Conservation (phyloP, 2,113 vertebrate genomes). For the Genyomyrus donnyi region DNA sequence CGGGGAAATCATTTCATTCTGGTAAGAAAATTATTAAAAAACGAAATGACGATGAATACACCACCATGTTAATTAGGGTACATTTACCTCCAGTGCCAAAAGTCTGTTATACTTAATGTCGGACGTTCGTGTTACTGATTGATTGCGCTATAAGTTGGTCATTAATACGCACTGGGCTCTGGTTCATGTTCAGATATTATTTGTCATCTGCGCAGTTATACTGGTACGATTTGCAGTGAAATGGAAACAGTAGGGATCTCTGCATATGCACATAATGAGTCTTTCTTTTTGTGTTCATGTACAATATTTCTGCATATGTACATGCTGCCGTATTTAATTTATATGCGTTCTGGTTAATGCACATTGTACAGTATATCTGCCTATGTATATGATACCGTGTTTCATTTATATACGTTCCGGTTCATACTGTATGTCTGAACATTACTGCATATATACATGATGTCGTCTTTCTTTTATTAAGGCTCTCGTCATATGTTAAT, state of each 20-base stretch:
- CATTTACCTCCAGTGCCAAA: not conserved
- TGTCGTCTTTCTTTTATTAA: not conserved
- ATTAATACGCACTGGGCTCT: not conserved
- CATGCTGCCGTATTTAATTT: not conserved
- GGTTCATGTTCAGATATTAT: not conserved
- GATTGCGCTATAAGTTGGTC: not conserved
- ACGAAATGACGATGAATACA: not conserved
- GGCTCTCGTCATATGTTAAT: not conserved
- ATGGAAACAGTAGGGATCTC: not conserved
- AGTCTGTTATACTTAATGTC: not conserved
- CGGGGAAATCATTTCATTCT: constrained; percentile 26
- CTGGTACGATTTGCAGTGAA: not conserved
- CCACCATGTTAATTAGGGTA: not conserved
- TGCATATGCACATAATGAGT: not conserved
- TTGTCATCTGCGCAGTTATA: not conserved
- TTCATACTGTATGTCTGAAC: not conserved
- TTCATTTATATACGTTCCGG: not conserved
- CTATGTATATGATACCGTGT: not conserved
- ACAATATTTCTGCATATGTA: not conserved
- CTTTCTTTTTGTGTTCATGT: not conserved
- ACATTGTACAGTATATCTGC: not conserved
- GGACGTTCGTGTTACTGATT: not conserved
- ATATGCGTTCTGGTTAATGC: not conserved
- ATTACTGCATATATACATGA: not conserved
- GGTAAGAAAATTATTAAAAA: not conserved